Percentiles rank a stretch among this genome's conserved stretches.
These are phyloP conservation scores for Eurytoma adleriae DNA, from an alignment of 2,888 invertebrate species.

Conservation along the genomic window DNA sequence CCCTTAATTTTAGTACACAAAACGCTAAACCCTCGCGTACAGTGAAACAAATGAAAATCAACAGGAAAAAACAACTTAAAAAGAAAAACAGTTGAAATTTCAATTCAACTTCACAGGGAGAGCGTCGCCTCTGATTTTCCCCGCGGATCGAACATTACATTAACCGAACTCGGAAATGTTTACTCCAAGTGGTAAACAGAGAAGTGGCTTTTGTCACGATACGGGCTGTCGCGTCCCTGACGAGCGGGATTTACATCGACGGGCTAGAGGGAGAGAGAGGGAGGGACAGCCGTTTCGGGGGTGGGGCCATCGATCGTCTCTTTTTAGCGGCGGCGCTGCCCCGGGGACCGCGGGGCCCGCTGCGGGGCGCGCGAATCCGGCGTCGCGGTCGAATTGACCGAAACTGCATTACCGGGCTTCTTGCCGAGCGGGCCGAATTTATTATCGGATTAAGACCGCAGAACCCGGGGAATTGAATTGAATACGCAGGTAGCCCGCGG, in stretches of 20 bases:
- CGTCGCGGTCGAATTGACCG: not conserved
- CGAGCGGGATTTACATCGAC: not conserved
- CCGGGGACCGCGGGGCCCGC: not conserved
- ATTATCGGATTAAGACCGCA: slow-evolving; percentile 12
- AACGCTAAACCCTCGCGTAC: no score
- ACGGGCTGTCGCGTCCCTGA: slow-evolving; percentile 31
- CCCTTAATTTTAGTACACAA: no score
- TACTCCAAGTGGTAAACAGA: not conserved
- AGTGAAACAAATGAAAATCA: no score
- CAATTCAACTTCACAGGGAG: not conserved
- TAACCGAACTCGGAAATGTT: not conserved
- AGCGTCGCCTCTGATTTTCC: not conserved
- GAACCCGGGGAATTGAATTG: slow-evolving; percentile 5
- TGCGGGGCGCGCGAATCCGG: not conserved
- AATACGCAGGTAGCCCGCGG: not conserved
- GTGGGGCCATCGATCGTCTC: not conserved
- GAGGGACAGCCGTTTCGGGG: not conserved
- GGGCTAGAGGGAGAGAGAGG: not conserved
- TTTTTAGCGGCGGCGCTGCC: not conserved
- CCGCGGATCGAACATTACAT: not conserved
- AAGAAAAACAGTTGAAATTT: no score
- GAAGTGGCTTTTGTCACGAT: slow-evolving; percentile 13
- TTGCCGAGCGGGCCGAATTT: not conserved
- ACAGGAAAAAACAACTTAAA: no score
- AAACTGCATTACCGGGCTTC: not conserved